Evolutionary conservation across 2,113 vertebrate species (phyloP).

Genomic region (Chinchilla lanigera): DNA sequence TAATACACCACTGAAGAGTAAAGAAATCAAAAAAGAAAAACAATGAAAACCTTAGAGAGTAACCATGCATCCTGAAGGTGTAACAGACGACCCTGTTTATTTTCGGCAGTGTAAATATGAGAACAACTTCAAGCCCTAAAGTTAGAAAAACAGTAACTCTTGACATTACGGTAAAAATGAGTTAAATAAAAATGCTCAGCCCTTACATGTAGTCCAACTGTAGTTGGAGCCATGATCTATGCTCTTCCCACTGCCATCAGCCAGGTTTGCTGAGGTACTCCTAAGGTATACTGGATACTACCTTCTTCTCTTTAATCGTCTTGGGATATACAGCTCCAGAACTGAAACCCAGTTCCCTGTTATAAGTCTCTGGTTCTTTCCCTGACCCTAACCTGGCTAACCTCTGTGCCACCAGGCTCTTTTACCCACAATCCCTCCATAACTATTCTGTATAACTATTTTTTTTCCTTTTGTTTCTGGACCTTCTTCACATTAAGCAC

Average conservation of each 20-base stretch:
- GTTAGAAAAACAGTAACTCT: not conserved
- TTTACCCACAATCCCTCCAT: not conserved
- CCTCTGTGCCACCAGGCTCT: not conserved
- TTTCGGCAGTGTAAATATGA: not conserved
- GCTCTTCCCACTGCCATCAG: not conserved
- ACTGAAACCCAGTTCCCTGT: not conserved
- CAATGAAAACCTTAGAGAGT: not conserved
- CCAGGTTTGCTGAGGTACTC: not conserved
- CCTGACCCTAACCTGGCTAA: not conserved
- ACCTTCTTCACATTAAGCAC: not conserved
- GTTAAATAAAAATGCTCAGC: not conserved
- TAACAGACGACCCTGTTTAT: not conserved
- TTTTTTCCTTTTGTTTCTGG: not conserved
- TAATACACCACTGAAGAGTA: not conserved
- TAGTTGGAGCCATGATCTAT: not conserved
- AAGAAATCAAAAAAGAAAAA: not conserved
- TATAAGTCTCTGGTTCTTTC: not conserved
- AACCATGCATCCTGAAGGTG: not conserved
- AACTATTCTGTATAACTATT: not conserved
- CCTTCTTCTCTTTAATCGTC: not conserved
- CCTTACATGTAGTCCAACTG: not conserved
- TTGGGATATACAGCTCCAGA: not conserved
- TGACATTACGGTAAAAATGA: not conserved
- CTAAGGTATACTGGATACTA: not conserved
- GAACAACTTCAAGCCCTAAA: not conserved